phyloP scores from a whole-genome alignment of 2,888 invertebrate species.

The Cephonodes hylas region DNA sequence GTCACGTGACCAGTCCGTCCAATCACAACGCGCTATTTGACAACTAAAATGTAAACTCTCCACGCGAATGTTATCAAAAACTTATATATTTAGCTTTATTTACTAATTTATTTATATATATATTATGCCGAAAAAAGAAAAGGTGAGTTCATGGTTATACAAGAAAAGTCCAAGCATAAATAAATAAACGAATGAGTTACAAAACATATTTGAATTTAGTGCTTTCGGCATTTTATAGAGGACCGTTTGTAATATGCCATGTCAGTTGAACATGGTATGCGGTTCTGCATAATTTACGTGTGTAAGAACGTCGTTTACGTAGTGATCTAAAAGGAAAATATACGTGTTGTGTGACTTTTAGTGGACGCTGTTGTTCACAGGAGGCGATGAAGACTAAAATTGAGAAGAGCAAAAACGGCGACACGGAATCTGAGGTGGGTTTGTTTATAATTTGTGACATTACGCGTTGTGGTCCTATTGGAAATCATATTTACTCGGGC shows the following conservation, averaged over 20 bases:
- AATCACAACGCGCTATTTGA: constrained; percentile 41
- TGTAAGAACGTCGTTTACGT: constrained; percentile 53
- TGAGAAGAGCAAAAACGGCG: constrained; percentile 80
- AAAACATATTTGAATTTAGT: constrained; percentile 37
- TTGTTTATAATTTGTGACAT: constrained; percentile 42
- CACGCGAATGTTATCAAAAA: constrained; percentile 54
- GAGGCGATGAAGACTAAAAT: constrained; percentile 82
- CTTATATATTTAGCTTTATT: constrained; percentile 55
- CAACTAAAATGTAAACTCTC: constrained; percentile 57
- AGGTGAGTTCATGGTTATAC: constrained; percentile 48
- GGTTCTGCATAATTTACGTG: constrained; percentile 68
- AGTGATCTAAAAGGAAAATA: constrained; percentile 49
- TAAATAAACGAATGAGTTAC: constrained; percentile 18
- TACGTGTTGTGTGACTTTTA: constrained; percentile 63
- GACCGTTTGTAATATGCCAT: constrained; percentile 60
- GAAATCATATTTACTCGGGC: background rate
- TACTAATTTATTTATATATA: constrained; percentile 37
- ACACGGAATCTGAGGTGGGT: constrained; percentile 81
- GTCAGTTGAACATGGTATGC: constrained; percentile 71
- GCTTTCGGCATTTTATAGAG: constrained; percentile 61
- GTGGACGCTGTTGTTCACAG: constrained; percentile 68
- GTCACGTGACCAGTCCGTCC: constrained; percentile 55
- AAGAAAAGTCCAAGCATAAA: constrained; percentile 21
- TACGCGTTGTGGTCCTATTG: constrained; percentile 1
- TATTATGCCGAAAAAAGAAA: constrained; percentile 62